Conservation (phyloP, 2,113 vertebrate genomes). For the Oreamnos americanus region DNA sequence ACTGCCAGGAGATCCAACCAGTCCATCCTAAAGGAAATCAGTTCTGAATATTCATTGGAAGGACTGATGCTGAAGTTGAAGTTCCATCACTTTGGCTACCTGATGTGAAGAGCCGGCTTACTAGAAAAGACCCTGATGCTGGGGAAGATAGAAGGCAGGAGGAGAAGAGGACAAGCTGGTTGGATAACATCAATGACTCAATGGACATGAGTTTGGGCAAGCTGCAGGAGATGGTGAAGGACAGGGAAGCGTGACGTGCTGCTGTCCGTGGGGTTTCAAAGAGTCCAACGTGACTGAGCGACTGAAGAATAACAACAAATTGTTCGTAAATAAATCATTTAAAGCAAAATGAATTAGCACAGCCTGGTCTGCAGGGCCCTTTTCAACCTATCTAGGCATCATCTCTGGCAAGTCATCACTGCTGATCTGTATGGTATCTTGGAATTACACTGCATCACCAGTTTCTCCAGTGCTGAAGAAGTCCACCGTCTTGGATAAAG, state of each 20-base stretch:
- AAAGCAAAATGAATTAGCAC: neutral
- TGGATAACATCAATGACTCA: neutral
- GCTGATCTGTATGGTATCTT: neutral
- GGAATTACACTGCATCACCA: neutral
- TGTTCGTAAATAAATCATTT: neutral
- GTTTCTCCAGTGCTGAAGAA: neutral
- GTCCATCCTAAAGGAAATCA: neutral
- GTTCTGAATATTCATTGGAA: neutral
- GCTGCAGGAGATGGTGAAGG: neutral
- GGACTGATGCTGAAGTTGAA: neutral
- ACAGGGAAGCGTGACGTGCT: fast-evolving
- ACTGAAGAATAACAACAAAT: neutral
- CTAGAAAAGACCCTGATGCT: neutral
- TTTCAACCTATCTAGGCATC: neutral
- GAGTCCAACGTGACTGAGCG: fast-evolving
- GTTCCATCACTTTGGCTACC: neutral
- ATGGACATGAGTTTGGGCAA: neutral
- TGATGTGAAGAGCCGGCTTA: neutral
- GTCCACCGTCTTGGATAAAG: fast-evolving
- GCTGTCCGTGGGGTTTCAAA: neutral
- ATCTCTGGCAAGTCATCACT: neutral
- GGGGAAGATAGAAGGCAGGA: neutral
- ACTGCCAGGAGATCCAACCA: neutral
- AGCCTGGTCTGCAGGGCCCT: neutral
- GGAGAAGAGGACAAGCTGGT: neutral